Conservation (phyloP, 2,113 vertebrate genomes). For the Patagioenas fasciata region DNA sequence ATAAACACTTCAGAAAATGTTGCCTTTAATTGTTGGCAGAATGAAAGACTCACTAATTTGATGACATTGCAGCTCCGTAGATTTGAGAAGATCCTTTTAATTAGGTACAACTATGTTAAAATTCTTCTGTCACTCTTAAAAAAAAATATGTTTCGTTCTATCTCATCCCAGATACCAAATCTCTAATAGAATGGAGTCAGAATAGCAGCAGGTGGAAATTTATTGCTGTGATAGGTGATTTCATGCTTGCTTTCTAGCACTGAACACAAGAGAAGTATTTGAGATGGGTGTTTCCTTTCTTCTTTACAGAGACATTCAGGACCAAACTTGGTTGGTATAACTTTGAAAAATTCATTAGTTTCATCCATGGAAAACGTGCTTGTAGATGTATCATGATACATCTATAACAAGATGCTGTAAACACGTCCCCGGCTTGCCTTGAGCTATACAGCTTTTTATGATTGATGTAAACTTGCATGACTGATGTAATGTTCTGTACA, state of each 20-base stretch:
- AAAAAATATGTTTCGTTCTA: not conserved
- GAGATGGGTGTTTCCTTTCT: not conserved
- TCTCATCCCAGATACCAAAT: not conserved
- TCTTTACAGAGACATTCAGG: not conserved
- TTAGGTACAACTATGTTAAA: not conserved
- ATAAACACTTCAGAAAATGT: not conserved
- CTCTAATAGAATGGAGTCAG: not conserved
- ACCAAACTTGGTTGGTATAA: not conserved
- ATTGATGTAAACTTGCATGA: not conserved
- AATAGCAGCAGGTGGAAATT: not conserved
- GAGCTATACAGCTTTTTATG: not conserved
- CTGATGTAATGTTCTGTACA: not conserved
- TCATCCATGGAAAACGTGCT: not conserved
- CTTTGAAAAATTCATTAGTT: not conserved
- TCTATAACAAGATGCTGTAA: not conserved
- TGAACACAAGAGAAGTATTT: not conserved
- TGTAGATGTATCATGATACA: not conserved
- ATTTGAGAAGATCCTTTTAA: not conserved
- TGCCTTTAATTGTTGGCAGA: not conserved
- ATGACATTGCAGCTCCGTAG: not conserved
- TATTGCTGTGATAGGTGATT: not conserved
- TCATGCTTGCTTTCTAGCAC: not conserved
- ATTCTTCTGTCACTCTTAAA: not conserved
- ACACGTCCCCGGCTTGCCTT: not conserved
- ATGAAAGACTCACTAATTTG: not conserved